A percentile compares a stretch with the other conserved stretches of the same genome.
phyloP scores from a whole-genome alignment of 1,140 invertebrate species.

The Chrysoperla carnea region DNA sequence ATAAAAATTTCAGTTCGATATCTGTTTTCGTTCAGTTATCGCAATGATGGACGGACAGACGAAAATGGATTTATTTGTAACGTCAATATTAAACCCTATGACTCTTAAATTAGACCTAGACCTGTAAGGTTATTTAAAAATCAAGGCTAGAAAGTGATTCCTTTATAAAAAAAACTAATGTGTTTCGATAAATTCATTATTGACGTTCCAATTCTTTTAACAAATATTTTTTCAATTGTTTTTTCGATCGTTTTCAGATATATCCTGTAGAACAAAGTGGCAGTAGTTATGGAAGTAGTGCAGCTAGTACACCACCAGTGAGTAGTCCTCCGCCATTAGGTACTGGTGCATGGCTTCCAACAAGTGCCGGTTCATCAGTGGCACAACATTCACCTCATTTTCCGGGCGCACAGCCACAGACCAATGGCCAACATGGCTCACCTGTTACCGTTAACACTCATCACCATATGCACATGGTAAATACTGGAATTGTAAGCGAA shows the following conservation, averaged over 20 bases:
- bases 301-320: constrained; percentile 64
- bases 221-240: too few relatives aligned
- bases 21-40: too few relatives aligned
- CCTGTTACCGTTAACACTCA: constrained; percentile 21
- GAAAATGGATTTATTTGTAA: too few relatives aligned
- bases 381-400: constrained; percentile 31
- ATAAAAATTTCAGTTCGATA: too few relatives aligned
- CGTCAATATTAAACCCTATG: too few relatives aligned
- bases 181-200: too few relatives aligned
- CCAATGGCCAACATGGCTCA: constrained; percentile 20
- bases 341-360: constrained; percentile 30
- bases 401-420: constrained; percentile 24
- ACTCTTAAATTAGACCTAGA: too few relatives aligned
- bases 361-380: constrained; percentile 26
- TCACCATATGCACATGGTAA: constrained; percentile 30
- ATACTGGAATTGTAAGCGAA: constrained; percentile 2
- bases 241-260: constrained; percentile 41
- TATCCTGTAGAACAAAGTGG: constrained; percentile 72
- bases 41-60: too few relatives aligned
- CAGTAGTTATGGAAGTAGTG: constrained; percentile 78
- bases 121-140: too few relatives aligned
- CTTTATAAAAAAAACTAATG: too few relatives aligned
- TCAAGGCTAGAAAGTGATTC: too few relatives aligned
- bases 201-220: too few relatives aligned
- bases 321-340: constrained; percentile 71